A percentile compares a stretch with the other conserved stretches of the same genome.
Conservation (phyloP, 2,797 vertebrate species). For the Oophaga sylvatica region DNA sequence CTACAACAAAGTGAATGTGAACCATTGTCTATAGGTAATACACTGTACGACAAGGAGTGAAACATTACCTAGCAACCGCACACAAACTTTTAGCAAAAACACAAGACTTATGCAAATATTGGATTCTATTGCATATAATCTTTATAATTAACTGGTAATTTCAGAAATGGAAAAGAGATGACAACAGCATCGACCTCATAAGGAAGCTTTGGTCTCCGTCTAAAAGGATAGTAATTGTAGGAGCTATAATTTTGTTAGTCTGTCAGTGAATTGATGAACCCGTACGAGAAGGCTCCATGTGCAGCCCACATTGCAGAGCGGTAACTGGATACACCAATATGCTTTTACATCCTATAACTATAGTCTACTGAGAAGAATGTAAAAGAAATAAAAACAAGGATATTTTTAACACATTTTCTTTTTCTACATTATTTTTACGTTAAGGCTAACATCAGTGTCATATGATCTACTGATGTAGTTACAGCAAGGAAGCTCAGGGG, state of each 20-base stretch:
- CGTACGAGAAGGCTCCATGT: constrained; percentile 69
- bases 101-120: constrained; percentile 62
- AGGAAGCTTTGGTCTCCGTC: constrained; percentile 74
- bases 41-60: background rate
- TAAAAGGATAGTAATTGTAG: constrained; percentile 75
- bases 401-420: background rate
- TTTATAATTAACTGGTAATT: constrained; percentile 72
- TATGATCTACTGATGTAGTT: background rate
- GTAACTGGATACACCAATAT: constrained; percentile 82
- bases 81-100: constrained; percentile 28
- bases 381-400: constrained; percentile 73
- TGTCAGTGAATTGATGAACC: constrained; percentile 63
- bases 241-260: constrained; percentile 76
- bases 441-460: too few species aligned
- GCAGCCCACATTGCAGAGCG: constrained; percentile 71
- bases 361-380: constrained; percentile 71
- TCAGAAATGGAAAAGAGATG: constrained; percentile 66
- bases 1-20: too few species aligned
- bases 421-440: too few species aligned
- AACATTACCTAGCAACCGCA: constrained; percentile 41
- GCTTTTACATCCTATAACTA: constrained; percentile 76
- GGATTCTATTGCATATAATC: constrained; percentile 65
- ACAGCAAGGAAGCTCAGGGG: background rate
- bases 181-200: constrained; percentile 66
- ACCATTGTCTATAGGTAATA: background rate